Evolutionary conservation across 2,888 invertebrate species (phyloP).

Genomic region (Ellobium chinense): DNA sequence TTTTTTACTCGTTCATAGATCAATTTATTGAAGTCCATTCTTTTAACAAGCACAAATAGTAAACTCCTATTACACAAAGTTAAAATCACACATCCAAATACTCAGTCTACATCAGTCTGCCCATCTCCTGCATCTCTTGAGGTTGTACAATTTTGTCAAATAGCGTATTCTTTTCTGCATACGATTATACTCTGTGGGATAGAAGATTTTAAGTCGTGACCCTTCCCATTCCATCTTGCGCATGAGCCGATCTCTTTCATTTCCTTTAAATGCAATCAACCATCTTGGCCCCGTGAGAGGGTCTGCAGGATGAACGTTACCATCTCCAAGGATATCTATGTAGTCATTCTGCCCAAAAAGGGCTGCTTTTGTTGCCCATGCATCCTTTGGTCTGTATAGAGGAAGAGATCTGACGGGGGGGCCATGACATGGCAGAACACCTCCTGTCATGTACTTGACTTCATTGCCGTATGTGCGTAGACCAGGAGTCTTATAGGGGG

Average conservation of each 20-base stretch:
- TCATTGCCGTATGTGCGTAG: slow-evolving; percentile 66
- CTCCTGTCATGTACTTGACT: too few species aligned
- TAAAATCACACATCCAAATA: too few species aligned
- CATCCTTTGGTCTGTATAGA: slow-evolving; percentile 80
- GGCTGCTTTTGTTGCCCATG: slow-evolving; percentile 88
- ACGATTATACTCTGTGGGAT: slow-evolving; percentile 68
- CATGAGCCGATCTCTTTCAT: slow-evolving; percentile 83
- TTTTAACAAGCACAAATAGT: too few species aligned
- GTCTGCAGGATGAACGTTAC: slow-evolving; percentile 89
- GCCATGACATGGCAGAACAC: slow-evolving; percentile 62
- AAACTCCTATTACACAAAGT: too few species aligned
- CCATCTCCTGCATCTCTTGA: slow-evolving; percentile 4
- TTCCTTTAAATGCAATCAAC: slow-evolving; percentile 92
- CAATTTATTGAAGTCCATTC: too few species aligned
- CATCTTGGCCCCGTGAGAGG: slow-evolving; percentile 91
- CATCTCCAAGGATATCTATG: slow-evolving; percentile 94
- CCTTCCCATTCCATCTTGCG: slow-evolving; percentile 69
- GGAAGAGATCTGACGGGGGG: slow-evolving; percentile 52
- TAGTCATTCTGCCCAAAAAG: slow-evolving; percentile 98
- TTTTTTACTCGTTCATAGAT: too few species aligned
- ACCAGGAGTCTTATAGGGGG: slow-evolving; percentile 64
- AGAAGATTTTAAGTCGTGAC: slow-evolving; percentile 57
- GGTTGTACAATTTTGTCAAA: slow-evolving; percentile 73
- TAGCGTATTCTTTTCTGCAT: slow-evolving; percentile 70
- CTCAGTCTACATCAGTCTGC: too few species aligned